A percentile compares a stretch with the other conserved stretches of the same genome.
phyloP scores from a whole-genome alignment of 1,140 invertebrate species.

The Zophobas morio region DNA sequence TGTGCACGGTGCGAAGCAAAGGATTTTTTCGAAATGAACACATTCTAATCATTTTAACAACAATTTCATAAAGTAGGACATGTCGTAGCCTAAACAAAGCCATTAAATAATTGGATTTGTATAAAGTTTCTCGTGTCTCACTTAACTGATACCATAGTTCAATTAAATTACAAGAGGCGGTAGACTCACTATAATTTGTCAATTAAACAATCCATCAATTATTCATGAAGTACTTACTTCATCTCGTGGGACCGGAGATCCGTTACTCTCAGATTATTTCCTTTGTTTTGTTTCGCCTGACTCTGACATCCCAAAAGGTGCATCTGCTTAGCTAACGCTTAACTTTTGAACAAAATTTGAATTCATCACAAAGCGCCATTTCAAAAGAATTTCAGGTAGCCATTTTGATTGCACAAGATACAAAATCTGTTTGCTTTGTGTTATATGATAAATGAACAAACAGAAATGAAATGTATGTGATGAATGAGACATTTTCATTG shows the following conservation, averaged over 20 bases:
- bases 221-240: slow-evolving; percentile 40
- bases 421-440: slow-evolving; percentile 9
- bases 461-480: slow-evolving; percentile 1
- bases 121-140: slow-evolving; percentile 24
- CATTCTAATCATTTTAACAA: slow-evolving; percentile 23
- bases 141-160: slow-evolving; percentile 35
- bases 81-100: neutral
- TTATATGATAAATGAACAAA: slow-evolving; percentile 22
- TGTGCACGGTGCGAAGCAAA: no score
- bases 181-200: slow-evolving; percentile 44
- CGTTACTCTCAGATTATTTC: slow-evolving; percentile 31
- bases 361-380: neutral
- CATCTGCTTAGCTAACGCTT: slow-evolving; percentile 12
- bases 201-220: slow-evolving; percentile 48
- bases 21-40: neutral
- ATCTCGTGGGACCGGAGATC: slow-evolving; percentile 33
- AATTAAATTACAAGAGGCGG: slow-evolving; percentile 43
- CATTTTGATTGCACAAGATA: neutral
- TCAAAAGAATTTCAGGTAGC: slow-evolving; percentile 3
- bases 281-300: slow-evolving; percentile 22
- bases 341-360: slow-evolving; percentile 8
- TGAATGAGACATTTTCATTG: slow-evolving; percentile 13
- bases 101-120: slow-evolving; percentile 20
- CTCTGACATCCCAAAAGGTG: slow-evolving; percentile 12
- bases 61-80: slow-evolving; percentile 10